Evolutionary conservation across 2,888 invertebrate genomes (phyloP), one percentile per base, ranked within the genome.

Genomic region (Aromia moschata): DNA sequence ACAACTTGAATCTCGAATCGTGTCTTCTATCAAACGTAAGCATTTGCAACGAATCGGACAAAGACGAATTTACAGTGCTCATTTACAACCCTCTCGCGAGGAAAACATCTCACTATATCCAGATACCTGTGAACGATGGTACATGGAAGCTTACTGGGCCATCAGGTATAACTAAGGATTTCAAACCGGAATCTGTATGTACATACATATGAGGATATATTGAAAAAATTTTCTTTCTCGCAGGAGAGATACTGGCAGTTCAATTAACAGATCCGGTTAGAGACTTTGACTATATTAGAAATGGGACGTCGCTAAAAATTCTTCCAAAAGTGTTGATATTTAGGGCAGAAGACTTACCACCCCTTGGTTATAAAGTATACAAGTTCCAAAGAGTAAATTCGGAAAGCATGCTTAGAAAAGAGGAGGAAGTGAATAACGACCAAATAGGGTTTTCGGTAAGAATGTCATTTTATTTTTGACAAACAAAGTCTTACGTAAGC

Each of bases 31-130:
- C 52, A 17, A 52, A 52, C 25, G 41, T 52, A 1, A 52, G 40
- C 11, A 81, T 83, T 54, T 90, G 90, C 67, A 69, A 77, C n/a
- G 62, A 81, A 44, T 7, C 46, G 5, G 31, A 41, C 11, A 12
- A 30, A 3, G 52, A 52, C 16, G 12, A 31, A 2, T 52, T 72
- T 83, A 74, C 85, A 0, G 78, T 88, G 0, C 77, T 85, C 0
- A 81, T 87, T 0, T 90, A 89, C 79, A 90, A 89, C 69, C 88
- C 89, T 0, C 70, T 87, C 1, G 85, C 85, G 16, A 78, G 83
- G 20, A 79, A 81, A 64, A 82, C 85, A 0, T 81, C 83, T 57
- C 76, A 79, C 59, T 84, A 84, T 73, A 79, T 86, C 0, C 78
- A 84, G 7, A 62, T 88, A 0, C 88, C 88, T 0, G 82, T 85